Evolutionary conservation across 92 coral and sea anemone genomes (phyloP), one percentile per base, ranked within the genome.

Genomic region (Umimayanthus kanabou): DNA sequence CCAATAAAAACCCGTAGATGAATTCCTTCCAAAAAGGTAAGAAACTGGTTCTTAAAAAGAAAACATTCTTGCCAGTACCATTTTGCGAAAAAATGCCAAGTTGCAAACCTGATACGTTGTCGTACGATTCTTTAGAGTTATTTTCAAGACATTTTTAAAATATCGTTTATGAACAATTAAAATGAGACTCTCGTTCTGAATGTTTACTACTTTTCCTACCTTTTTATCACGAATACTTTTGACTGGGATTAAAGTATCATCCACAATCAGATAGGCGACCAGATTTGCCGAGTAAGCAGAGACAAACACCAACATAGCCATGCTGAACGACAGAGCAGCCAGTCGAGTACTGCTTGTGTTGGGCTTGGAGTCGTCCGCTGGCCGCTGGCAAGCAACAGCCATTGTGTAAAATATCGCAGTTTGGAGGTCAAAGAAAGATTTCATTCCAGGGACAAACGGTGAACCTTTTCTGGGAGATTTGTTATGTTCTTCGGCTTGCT

Each of bases 241-340:
- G 69, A 95, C 98, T 28, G 96, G 89, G 14, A 89, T 84, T 42
- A 89, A 89, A 76, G 88, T 93, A 45, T 95, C 98, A 73, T 93
- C 93, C 22, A 95, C 96, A 3, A 95, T 95, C 18, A 95, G 92
- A 85, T 91, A 93, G 4, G 96, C 96, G 6, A 94, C 96, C 76
- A 95, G 90, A 64, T 95, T 95, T 10, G 98, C 98, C 29, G 98
- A 95, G 43, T 95, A 95, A 1, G 93, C 91, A 15, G 98, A 93
- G 16, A 95, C 92, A 42, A 95, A 87, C 81, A 95, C 92, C 57
- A 95, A 43, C 98, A 95, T 95, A 33, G 98, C 98, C 73, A 95
- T 83, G 71, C 98, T 95, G 67, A 95, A 95, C 8, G 96, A 94
- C 57, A 95, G 93, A 4, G 94, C 90, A 5, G 96, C 92, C 37